Conservation (phyloP, 2,888 invertebrate species). For the Aphidius colemani region DNA sequence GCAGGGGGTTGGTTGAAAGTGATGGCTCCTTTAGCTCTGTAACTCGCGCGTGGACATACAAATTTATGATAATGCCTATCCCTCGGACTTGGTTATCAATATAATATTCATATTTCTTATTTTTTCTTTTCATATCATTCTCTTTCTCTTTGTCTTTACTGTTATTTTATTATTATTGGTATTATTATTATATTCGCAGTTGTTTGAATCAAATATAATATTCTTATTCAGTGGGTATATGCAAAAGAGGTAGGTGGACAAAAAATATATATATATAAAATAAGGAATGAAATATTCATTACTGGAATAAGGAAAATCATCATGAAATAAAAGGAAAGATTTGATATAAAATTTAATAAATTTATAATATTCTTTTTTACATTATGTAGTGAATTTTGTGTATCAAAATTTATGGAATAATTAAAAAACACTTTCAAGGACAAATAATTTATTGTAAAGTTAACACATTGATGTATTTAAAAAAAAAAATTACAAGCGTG, state of each 20-base stretch:
- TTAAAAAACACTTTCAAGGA: no score
- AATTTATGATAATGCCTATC: constrained; percentile 57
- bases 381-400: no score
- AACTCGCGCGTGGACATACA: constrained; percentile 51
- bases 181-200: constrained; percentile 6
- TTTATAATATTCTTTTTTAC: no score
- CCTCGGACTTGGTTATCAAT: constrained; percentile 52
- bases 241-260: constrained; percentile 21
- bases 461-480: constrained; percentile 42
- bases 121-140: constrained; percentile 37
- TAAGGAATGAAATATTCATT: no score
- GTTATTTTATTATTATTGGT: constrained; percentile 3
- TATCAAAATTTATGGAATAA: no score
- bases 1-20: constrained; percentile 33
- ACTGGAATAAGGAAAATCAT: neutral
- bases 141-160: constrained; percentile 20
- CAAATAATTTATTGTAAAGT: constrained; percentile 48
- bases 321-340: no score
- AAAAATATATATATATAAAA: no score
- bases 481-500: constrained; percentile 37
- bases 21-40: constrained; percentile 17
- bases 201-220: constrained; percentile 11
- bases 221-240: constrained; percentile 18
- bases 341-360: no score
- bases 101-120: constrained; percentile 36